Evolutionary conservation across 2,113 vertebrate genomes (phyloP), one percentile per base, ranked within the genome.

Genomic region (Tautogolabrus adspersus): DNA sequence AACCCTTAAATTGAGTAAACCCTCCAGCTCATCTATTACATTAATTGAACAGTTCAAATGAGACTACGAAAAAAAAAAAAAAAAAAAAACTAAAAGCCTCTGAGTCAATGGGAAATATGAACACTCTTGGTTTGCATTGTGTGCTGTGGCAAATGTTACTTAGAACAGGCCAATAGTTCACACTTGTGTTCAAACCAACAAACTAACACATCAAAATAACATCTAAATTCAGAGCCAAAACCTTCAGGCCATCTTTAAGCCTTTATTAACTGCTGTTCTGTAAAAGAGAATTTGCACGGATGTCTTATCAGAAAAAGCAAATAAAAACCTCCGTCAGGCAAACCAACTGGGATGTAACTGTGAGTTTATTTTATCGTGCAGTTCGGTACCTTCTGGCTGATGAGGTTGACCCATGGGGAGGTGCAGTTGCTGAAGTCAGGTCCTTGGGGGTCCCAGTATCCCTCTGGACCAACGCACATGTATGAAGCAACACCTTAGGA

Each of bases 391-490:
- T 98, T 99, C 81, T 98, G 97, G 76, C 95, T 96, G 88, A 99
- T 98, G 81, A 97, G 93, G 88, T 96, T 97, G 83, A 99, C 95
- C 98, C 98, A 99, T 10, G 95, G 95, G 67, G 98, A 99, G 74
- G 97, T 97, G 61, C 98, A 99, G 92, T 99, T 99, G 94, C 97
- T 98, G 44, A 99, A 95, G 84, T 99, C 96, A 4, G 98, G 98
- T 70, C 98, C 98, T 89, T 96, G 96, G 10, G 95, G 93, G 81
- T 98, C 96, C 98, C 98, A 99, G 81, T 94, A 91, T 60, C 96
- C 97, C 0, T 97, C 96, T 16, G 97, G 96, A 0, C 94, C 94
- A 58, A 96, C 79, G 65, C 98, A 99, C 0, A 88, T 79, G 79
- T 96, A 99, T 3, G 94, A 95, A n/a, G 97, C 96, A 70, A 96